Conservation (phyloP, 2,797 vertebrate species). For the Etheostoma perlongum region DNA sequence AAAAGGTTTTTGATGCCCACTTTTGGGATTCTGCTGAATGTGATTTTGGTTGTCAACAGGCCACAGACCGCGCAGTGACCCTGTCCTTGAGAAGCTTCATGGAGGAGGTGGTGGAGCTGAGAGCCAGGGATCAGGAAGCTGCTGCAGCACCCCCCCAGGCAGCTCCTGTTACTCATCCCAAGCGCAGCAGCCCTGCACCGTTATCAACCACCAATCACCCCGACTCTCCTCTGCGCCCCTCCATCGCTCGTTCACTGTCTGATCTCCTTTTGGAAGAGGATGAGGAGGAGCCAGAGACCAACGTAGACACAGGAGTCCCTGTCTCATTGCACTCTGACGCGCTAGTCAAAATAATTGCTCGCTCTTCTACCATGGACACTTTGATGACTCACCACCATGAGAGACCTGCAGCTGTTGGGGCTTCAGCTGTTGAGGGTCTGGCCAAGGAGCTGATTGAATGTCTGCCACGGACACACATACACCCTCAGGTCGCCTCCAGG, state of each 20-base stretch:
- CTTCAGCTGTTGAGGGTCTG: conserved; percentile 68
- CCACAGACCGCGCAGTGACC: conserved; percentile 54
- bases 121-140: conserved; percentile 63
- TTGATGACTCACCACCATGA: conserved; percentile 15
- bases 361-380: conserved; percentile 65
- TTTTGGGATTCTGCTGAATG: background rate
- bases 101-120: conserved; percentile 47
- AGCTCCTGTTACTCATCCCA: conserved; percentile 80
- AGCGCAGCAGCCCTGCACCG: conserved; percentile 65
- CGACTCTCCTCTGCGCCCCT: conserved; percentile 53
- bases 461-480: conserved; percentile 43
- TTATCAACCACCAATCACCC: conserved; percentile 52
- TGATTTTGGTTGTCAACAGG: conserved; percentile 45
- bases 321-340: conserved; percentile 45
- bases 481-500: conserved; percentile 17
- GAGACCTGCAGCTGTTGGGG: conserved; percentile 58
- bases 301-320: conserved; percentile 90
- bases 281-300: conserved; percentile 82
- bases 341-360: conserved; percentile 26
- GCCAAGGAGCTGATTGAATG: conserved; percentile 72
- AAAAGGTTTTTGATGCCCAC: too few species aligned
- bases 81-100: conserved; percentile 58
- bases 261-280: conserved; percentile 74
- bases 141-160: conserved; percentile 71
- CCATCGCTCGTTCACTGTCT: conserved; percentile 62